Base-by-base conservation (phyloP, 92 coral and sea anemone genomes). In the Paragorgia papillata region DNA sequence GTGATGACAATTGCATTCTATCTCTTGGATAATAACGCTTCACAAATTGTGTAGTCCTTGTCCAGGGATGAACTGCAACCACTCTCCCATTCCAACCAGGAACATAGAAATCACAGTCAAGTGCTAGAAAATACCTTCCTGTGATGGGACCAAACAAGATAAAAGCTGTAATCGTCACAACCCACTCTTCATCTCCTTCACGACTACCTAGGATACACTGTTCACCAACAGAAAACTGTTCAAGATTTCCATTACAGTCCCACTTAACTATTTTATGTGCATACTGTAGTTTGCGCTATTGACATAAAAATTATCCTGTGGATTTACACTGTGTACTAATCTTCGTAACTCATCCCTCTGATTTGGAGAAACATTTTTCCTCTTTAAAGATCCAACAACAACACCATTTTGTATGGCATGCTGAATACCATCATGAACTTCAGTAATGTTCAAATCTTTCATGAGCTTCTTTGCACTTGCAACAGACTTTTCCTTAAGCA, bases 51-150 rank as follows among this genome's bases (percentile, higher is more conserved):
- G n/a, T n/a, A n/a, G n/a, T n/a, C n/a, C n/a, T n/a, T n/a, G n/a
- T 69, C 75, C 75, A 69, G 14, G 59, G 75, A 49, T 69, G 40
- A 0, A 21, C 33, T 1, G 59, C 33, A 69, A 69, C 19, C 15
- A 6, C 20, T 69, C 60, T 69, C 33, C 67, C 39, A 60, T 60
- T 60, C 67, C 67, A 60, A 7, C 67, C 67, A 6, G 67, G 67
- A 26, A 60, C 39, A 2, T 8, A 60, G 28, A 60, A 60, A 1
- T 27, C 19, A 35, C 75, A 30, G 43, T 67, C 48, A 22, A 67
- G 32, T 20, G 33, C 44, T 40, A 67, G 7, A 37, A 20, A n/a
- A 28, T 69, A 69, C 35, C 20, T 69, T 9, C 60, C 60, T 0
- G 29, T n/a, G 13, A 69, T 27, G 5, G 75, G 75, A 6, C 75